Evolutionary conservation across 2,888 invertebrate species (phyloP), one percentile per base, ranked within the genome.

Genomic region (Cheilosia urbana): DNA sequence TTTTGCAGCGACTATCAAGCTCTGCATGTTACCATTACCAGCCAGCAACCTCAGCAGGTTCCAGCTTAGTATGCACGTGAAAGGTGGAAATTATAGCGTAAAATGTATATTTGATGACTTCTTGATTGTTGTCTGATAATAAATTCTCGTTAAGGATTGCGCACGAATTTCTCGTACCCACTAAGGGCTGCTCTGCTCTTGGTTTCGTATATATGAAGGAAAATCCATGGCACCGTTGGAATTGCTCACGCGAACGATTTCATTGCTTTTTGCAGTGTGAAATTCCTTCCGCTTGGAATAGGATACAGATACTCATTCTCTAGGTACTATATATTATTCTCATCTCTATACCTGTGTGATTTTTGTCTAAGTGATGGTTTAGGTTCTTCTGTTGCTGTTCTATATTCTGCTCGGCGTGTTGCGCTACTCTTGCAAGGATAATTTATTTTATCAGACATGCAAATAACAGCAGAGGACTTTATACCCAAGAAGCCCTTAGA

Each of bases 81-180:
- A 88, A 89, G 90, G 90, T 90, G 89, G 88, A 90, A 90, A 90
- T 90, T 90, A 85, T 90, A 88, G 90, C 90, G 90, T 88, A 88
- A 90, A 90, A 90, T 90, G 90, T 90, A 90, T 90, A 90, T 90
- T 90, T 90, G 90, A 90, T 90, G 90, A 89, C 89, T 90, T 90
- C 90, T 90, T 90, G 90, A 90, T 90, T 90, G 90, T 90, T 89
- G 89, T 85, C 85, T 85, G 85, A 85, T 80, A 85, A 85, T 85
- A 85, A 85, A 85, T 85, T 85, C 85, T 81, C 85, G 85, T 85
- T 85, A 81, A 79, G 85, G 80, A 81, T 76, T 85, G 85, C 66
- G 63, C 85, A 85, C 85, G 85, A 85, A 76, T 76, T 65, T 57
- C 84, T 27, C 75, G 24, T 79, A 47, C 53, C 63, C 55, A 40